These are phyloP conservation scores for Thinocorus orbignyianus DNA, from an alignment of 2,113 vertebrate species.

Conservation along the genomic window DNA sequence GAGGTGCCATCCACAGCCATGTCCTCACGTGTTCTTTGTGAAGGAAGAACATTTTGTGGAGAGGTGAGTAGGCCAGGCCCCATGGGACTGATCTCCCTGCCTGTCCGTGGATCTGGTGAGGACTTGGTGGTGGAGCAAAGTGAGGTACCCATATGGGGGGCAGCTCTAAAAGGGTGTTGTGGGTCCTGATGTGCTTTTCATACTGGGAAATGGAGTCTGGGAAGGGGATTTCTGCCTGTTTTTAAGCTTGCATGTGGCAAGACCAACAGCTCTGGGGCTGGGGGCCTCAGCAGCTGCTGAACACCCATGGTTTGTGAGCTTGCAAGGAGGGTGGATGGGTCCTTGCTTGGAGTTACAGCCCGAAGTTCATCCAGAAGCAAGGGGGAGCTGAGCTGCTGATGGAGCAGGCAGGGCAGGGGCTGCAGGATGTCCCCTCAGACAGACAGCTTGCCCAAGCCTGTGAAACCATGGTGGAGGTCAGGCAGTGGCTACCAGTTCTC, in stretches of 20 bases:
- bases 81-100: neutral
- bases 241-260: neutral
- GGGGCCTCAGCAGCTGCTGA: neutral
- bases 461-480: neutral
- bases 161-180: neutral
- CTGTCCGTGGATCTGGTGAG: neutral
- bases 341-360: neutral
- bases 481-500: neutral
- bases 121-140: neutral
- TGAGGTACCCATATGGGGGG: accelerated
- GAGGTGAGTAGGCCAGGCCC: neutral
- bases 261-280: neutral
- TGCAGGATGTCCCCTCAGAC: accelerated
- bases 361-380: neutral
- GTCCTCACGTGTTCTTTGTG: accelerated
- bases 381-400: neutral
- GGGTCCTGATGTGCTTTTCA: neutral
- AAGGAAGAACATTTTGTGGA: neutral
- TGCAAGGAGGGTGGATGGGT: neutral
- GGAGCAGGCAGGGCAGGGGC: neutral
- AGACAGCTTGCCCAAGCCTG: accelerated
- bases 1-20: neutral
- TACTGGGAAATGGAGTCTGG: neutral
- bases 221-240: neutral
- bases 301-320: neutral